Percentiles rank a stretch among this genome's conserved stretches.
These are phyloP conservation scores for Nasonia giraulti DNA, from an alignment of 1,140 invertebrate genomes.

Conservation along the genomic window DNA sequence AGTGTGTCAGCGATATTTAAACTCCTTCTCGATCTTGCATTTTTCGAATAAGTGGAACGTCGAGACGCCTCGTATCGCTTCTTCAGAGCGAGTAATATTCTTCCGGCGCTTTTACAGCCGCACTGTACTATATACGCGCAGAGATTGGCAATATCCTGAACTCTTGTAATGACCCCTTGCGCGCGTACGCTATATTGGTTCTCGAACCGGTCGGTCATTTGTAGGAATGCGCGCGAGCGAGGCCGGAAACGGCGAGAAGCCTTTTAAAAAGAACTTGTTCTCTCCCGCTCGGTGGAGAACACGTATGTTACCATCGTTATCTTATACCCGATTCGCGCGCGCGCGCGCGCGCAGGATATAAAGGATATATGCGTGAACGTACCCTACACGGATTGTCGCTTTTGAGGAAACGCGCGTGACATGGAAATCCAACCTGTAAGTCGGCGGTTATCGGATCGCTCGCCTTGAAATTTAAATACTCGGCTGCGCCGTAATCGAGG, in stretches of 20 bases:
- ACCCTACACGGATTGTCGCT: slow-evolving; percentile 17
- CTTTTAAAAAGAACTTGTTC: slow-evolving; percentile 32
- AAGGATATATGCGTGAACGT: background rate
- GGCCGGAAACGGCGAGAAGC: slow-evolving; percentile 11
- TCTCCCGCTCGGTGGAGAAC: background rate
- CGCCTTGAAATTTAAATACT: background rate
- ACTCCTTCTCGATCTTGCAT: too few species aligned
- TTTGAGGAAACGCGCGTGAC: slow-evolving; percentile 4
- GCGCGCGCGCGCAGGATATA: background rate
- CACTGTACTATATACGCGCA: too few species aligned
- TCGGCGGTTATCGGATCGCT: background rate
- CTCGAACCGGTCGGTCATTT: slow-evolving; percentile 3
- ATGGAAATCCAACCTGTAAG: background rate
- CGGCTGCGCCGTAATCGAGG: too few species aligned
- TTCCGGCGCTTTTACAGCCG: too few species aligned
- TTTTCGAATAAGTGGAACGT: too few species aligned
- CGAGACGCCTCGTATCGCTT: too few species aligned
- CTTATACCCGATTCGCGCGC: background rate
- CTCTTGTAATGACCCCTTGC: too few species aligned
- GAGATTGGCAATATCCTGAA: too few species aligned
- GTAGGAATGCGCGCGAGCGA: background rate
- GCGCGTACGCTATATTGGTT: background rate
- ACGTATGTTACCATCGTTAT: slow-evolving; percentile 25
- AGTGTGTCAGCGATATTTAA: too few species aligned
- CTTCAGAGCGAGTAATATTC: too few species aligned